Evolutionary conservation across 2,888 invertebrate species (phyloP).

Genomic region (Lasioglossum vierecki): DNA sequence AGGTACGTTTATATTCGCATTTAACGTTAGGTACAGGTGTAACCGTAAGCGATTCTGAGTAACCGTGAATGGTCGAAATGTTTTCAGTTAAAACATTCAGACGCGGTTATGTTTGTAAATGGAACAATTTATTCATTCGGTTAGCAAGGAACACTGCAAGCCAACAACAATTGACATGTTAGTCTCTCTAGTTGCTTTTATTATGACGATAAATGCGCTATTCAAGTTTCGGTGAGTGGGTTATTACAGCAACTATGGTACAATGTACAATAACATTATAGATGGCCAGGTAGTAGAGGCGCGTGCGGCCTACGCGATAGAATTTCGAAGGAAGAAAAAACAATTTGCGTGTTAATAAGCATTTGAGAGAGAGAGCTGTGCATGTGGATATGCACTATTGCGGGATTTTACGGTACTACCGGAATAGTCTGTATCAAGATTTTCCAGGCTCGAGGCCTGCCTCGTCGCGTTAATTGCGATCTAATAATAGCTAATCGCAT

Average conservation of each 20-base stretch:
- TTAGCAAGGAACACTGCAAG: not conserved
- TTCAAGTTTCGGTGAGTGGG: not conserved
- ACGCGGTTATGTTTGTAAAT: not conserved
- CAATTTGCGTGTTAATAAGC: slow-evolving; percentile 60
- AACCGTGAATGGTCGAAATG: not conserved
- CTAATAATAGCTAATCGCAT: slow-evolving; percentile 53
- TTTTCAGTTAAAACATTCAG: not conserved
- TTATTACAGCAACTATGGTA: not conserved
- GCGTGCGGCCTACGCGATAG: slow-evolving; percentile 6
- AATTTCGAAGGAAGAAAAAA: slow-evolving; percentile 39
- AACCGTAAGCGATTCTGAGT: not conserved
- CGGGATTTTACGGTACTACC: slow-evolving; percentile 53
- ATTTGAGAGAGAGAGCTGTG: slow-evolving; percentile 49
- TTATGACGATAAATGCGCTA: not conserved
- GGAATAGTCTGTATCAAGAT: slow-evolving; percentile 62
- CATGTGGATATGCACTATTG: slow-evolving; percentile 56
- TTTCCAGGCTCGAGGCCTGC: slow-evolving; percentile 46
- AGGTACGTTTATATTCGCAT: not conserved
- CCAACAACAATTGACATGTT: not conserved
- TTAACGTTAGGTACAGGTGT: not conserved
- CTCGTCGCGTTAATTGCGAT: slow-evolving; percentile 49
- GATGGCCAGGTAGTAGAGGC: slow-evolving; percentile 1
- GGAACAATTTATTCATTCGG: not conserved
- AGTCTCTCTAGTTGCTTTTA: not conserved
- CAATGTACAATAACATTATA: slow-evolving; percentile 26